Conservation (phyloP, 2,113 vertebrate species). For the Ceyx margarethae region DNA sequence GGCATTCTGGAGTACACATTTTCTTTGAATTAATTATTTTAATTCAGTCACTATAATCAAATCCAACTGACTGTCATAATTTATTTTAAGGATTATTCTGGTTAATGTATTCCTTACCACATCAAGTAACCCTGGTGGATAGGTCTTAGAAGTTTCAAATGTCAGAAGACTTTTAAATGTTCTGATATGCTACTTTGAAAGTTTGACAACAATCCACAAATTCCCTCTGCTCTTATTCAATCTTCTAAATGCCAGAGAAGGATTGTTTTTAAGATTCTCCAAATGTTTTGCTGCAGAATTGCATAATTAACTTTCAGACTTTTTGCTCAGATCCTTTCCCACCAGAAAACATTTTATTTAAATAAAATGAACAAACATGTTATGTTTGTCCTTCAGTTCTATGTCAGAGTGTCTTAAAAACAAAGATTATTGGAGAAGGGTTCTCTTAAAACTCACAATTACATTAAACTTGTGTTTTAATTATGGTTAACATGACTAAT, state of each 20-base stretch:
- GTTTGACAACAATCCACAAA: slow-evolving; percentile 36
- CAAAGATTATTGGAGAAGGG: not conserved
- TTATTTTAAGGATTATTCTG: slow-evolving; percentile 62
- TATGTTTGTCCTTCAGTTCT: slow-evolving; percentile 13
- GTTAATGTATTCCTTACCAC: slow-evolving; percentile 51
- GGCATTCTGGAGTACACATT: not conserved
- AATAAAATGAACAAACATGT: slow-evolving; percentile 28
- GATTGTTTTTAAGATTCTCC: slow-evolving; percentile 9
- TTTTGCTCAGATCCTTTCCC: slow-evolving; percentile 23
- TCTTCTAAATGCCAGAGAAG: slow-evolving; percentile 8
- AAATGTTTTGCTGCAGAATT: slow-evolving; percentile 34
- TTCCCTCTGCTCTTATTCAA: slow-evolving; percentile 26
- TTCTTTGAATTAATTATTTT: slow-evolving; percentile 57
- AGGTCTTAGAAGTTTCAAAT: slow-evolving; percentile 64
- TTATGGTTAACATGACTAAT: not conserved
- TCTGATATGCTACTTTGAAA: slow-evolving; percentile 32
- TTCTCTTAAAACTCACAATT: not conserved
- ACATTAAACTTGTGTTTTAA: not conserved
- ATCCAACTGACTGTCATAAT: slow-evolving; percentile 36
- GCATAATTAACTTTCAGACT: slow-evolving; percentile 38
- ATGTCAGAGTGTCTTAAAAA: not conserved
- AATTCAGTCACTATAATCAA: slow-evolving; percentile 34
- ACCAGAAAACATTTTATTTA: slow-evolving; percentile 25
- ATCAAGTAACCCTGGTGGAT: slow-evolving; percentile 49
- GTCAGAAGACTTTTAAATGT: slow-evolving; percentile 47